phyloP scores from a whole-genome alignment of 2,797 vertebrate genomes.

The Amblyraja radiata region DNA sequence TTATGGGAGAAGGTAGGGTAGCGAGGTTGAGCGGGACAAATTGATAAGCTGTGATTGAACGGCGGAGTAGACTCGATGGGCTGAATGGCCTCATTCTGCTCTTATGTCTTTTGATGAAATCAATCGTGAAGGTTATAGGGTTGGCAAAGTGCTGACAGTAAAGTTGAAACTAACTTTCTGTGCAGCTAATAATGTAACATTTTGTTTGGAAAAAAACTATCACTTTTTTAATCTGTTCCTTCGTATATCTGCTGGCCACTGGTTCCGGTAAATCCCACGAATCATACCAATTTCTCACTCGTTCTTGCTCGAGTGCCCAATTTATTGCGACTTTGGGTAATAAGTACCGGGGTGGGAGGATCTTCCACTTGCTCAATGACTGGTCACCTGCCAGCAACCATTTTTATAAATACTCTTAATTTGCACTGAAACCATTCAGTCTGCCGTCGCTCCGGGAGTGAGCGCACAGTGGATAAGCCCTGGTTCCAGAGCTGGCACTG shows the following conservation, averaged over 20 bases:
- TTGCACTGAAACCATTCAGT: slow-evolving; percentile 13
- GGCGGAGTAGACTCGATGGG: too few species aligned
- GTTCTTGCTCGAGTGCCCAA: background rate
- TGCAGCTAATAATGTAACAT: background rate
- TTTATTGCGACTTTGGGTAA: background rate
- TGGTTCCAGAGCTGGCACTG: background rate
- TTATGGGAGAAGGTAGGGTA: too few species aligned
- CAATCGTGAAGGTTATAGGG: background rate
- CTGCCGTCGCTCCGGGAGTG: background rate
- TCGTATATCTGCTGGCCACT: background rate
- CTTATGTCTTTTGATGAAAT: too few species aligned
- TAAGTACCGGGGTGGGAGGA: background rate
- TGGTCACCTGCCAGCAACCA: background rate
- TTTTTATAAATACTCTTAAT: slow-evolving; percentile 8
- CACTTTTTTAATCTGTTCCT: background rate
- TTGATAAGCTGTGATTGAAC: too few species aligned
- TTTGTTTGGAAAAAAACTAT: background rate
- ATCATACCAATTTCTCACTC: background rate
- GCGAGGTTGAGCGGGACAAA: too few species aligned
- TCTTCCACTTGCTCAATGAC: background rate
- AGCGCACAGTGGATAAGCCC: background rate
- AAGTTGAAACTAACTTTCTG: background rate
- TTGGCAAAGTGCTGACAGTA: background rate
- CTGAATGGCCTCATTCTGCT: too few species aligned
- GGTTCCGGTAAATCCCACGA: background rate